A percentile compares a stretch with the other conserved stretches of the same genome.
Conservation (phyloP, 2,888 invertebrate genomes). For the Coleophora deauratella region DNA sequence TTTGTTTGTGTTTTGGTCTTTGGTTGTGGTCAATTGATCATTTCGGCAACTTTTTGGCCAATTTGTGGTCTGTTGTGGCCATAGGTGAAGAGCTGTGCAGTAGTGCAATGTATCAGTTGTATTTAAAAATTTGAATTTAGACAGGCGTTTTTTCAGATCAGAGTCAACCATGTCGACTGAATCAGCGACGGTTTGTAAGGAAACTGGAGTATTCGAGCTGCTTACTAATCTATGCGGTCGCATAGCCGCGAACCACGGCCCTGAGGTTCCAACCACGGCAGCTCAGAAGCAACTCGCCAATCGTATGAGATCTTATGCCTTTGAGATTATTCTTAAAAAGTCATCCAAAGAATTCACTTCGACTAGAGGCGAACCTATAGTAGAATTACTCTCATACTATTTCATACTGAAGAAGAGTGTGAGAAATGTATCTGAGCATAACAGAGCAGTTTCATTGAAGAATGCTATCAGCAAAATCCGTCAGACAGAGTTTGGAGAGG, state of each 20-base stretch:
- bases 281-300: constrained; percentile 38
- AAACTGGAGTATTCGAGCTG: constrained; percentile 46
- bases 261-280: constrained; percentile 28
- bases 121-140: no score
- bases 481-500: constrained; percentile 36
- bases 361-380: constrained; percentile 39
- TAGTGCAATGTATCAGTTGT: no score
- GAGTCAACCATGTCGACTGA: no score
- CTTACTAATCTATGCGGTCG: constrained; percentile 52
- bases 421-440: constrained; percentile 55
- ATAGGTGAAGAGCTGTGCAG: no score
- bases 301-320: constrained; percentile 55
- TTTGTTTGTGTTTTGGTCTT: no score
- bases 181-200: no score
- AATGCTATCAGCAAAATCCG: constrained; percentile 39
- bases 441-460: constrained; percentile 44
- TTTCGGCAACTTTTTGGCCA: no score
- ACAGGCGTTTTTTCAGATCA: no score
- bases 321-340: constrained; percentile 59
- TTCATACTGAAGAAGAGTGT: constrained; percentile 42
- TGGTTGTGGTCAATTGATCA: no score
- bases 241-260: constrained; percentile 43
- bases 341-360: constrained; percentile 30
- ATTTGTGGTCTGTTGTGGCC: no score
- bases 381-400: constrained; percentile 50